phyloP scores from a whole-genome alignment of 1,140 invertebrate species.

The Drosophila nigromelanica region DNA sequence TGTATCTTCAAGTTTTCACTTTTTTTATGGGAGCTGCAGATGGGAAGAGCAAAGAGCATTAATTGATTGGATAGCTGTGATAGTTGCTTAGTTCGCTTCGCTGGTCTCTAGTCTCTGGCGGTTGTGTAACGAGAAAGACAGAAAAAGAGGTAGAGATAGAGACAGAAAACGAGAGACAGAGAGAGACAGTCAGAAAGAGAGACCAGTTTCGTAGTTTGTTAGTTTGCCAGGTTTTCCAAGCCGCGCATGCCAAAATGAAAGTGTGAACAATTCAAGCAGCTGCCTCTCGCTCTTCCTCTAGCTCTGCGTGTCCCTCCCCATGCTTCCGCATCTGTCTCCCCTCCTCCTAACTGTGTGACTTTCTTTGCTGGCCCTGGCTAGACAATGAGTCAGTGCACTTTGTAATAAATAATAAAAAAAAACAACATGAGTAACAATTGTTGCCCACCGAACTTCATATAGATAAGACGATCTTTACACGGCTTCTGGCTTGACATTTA shows the following conservation, averaged over 20 bases:
- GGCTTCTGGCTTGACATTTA: conserved; percentile 36
- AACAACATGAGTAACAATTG: conserved; percentile 53
- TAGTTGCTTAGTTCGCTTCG: conserved; percentile 41
- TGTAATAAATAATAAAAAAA: conserved; percentile 56
- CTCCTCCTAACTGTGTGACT: conserved; percentile 21
- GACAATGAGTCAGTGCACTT: conserved; percentile 68
- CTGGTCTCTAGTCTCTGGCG: conserved; percentile 17
- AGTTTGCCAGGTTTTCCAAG: conserved; percentile 42
- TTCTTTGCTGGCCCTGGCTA: conserved; percentile 55
- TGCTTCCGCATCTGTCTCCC: neutral
- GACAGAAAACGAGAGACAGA: no score
- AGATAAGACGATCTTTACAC: conserved; percentile 49
- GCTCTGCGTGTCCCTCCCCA: neutral
- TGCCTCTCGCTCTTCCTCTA: conserved; percentile 17
- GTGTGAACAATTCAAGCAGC: conserved; percentile 60
- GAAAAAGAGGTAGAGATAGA: neutral
- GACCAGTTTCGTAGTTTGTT: conserved; percentile 41
- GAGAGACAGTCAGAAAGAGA: conserved; percentile 12
- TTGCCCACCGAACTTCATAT: conserved; percentile 3
- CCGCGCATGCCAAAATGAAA: conserved; percentile 67
- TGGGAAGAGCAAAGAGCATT: conserved; percentile 38
- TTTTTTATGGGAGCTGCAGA: conserved; percentile 24
- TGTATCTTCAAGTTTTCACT: conserved; percentile 43
- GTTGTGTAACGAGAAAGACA: conserved; percentile 43
- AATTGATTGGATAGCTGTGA: conserved; percentile 38